A percentile compares a stretch with the other conserved stretches of the same genome.
phyloP scores from a whole-genome alignment of 2,888 invertebrate species.

The Patella depressa region DNA sequence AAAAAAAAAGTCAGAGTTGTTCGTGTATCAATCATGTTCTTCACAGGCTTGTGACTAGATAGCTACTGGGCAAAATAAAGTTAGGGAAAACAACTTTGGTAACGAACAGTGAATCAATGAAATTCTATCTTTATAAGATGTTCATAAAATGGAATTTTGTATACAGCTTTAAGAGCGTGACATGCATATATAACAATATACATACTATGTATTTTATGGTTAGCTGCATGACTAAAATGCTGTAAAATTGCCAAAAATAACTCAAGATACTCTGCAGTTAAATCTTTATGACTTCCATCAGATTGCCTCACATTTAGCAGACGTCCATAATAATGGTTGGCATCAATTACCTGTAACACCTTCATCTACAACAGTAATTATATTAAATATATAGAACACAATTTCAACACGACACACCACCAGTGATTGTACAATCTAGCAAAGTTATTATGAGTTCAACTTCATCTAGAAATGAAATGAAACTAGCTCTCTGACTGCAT shows the following conservation, averaged over 20 bases:
- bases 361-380: constrained; percentile 53
- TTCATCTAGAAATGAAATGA: no score
- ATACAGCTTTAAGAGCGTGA: no score
- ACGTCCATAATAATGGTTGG: constrained; percentile 78
- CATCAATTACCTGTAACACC: constrained; percentile 76
- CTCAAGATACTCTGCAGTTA: constrained; percentile 33
- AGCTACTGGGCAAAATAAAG: neutral
- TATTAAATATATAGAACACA: neutral
- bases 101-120: neutral
- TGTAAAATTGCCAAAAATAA: constrained; percentile 41
- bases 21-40: no score
- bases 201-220: constrained; percentile 4
- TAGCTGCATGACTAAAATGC: constrained; percentile 13
- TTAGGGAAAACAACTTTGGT: neutral
- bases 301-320: constrained; percentile 71
- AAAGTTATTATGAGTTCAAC: no score
- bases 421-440: no score
- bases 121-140: no score
- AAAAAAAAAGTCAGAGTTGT: no score
- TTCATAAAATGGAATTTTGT: no score
- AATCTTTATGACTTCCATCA: constrained; percentile 30
- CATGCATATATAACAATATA: no score
- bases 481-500: no score
- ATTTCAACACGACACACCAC: neutral
- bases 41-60: no score